Evolutionary conservation across 2,797 vertebrate species (phyloP).

Genomic region (Rallus crepitans): DNA sequence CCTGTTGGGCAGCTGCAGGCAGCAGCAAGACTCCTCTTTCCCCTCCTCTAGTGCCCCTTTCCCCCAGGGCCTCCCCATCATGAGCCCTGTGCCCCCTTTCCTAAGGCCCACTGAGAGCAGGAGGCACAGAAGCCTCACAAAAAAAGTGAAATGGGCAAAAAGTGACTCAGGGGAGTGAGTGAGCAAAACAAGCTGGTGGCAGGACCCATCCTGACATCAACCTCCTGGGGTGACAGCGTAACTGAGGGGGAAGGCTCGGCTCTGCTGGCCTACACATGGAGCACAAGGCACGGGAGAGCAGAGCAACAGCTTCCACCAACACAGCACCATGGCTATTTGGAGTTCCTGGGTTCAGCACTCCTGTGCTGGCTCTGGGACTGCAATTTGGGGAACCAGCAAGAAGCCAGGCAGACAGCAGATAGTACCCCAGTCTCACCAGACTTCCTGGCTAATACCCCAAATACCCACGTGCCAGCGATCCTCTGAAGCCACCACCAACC

Average conservation of each 20-base stretch:
- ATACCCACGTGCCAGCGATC: background rate
- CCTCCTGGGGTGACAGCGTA: background rate
- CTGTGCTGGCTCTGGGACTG: background rate
- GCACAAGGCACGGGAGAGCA: background rate
- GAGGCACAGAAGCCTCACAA: background rate
- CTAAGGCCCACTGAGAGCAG: background rate
- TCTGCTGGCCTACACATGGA: background rate
- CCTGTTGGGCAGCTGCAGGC: background rate
- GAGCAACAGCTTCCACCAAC: background rate
- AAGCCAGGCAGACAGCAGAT: background rate
- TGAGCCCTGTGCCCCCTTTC: background rate
- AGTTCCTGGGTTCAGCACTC: background rate
- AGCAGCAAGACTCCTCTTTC: background rate
- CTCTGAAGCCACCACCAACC: background rate
- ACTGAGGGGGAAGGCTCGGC: background rate
- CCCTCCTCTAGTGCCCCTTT: background rate
- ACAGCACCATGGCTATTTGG: background rate
- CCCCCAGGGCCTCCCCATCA: too few species aligned
- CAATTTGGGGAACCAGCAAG: background rate
- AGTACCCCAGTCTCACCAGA: background rate
- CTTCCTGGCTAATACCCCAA: background rate
- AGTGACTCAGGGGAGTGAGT: background rate
- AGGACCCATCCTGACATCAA: background rate
- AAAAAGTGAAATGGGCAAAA: background rate
- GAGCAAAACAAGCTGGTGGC: background rate